These are phyloP conservation scores for Agrochola macilenta DNA, from an alignment of 2,888 invertebrate species.

Conservation along the genomic window DNA sequence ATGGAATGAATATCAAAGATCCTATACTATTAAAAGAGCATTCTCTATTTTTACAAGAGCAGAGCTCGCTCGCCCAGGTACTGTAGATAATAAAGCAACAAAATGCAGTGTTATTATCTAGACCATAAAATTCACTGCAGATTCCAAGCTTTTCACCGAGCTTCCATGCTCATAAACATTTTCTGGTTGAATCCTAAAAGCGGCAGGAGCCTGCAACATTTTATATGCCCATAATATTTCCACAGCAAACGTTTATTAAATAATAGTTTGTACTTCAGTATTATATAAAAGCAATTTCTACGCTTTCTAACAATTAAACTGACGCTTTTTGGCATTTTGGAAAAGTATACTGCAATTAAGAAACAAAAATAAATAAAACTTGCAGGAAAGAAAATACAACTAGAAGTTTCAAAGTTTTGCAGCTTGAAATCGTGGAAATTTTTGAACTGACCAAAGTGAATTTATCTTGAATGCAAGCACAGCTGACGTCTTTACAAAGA, in stretches of 20 bases:
- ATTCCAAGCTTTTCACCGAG: constrained; percentile 3
- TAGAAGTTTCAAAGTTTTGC: constrained; percentile 52
- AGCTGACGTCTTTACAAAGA: constrained; percentile 63
- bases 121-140: constrained; percentile 3
- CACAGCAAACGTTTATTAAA: background rate
- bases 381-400: constrained; percentile 41
- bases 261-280: background rate
- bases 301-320: constrained; percentile 9
- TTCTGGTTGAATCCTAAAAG: constrained; percentile 21
- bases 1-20: too few relatives aligned
- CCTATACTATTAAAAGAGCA: too few relatives aligned
- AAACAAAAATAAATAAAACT: constrained; percentile 57
- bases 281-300: background rate
- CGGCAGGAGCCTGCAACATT: constrained; percentile 18
- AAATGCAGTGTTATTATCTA: constrained; percentile 27
- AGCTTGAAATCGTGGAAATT: constrained; percentile 48
- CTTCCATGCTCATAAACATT: constrained; percentile 12
- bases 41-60: too few relatives aligned
- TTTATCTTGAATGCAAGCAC: constrained; percentile 62
- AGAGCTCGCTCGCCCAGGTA: too few relatives aligned
- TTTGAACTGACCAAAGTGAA: constrained; percentile 58
- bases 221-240: background rate
- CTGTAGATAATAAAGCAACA: constrained; percentile 4
- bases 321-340: constrained; percentile 24
- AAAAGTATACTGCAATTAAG: constrained; percentile 51